Conservation (phyloP, 2,888 invertebrate genomes). For the Brachyptera risi region DNA sequence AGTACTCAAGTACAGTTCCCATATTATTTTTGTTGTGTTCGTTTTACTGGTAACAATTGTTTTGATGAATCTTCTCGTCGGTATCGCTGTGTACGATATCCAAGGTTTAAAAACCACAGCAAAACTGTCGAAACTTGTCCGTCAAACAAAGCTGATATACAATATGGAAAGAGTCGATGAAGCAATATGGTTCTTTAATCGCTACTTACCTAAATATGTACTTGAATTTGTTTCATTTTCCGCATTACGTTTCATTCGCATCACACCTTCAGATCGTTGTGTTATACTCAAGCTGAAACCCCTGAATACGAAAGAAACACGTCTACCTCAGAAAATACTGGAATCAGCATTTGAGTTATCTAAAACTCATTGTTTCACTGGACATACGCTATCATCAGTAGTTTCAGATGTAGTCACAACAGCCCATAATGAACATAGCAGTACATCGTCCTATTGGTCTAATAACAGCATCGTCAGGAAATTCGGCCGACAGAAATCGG, state of each 20-base stretch:
- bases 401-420: neutral
- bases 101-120: slow-evolving; percentile 69
- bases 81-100: slow-evolving; percentile 47
- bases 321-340: slow-evolving; percentile 73
- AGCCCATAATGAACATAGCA: neutral
- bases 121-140: slow-evolving; percentile 73
- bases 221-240: slow-evolving; percentile 72
- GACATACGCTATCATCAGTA: neutral
- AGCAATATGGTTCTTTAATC: too few relatives aligned
- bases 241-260: too few relatives aligned
- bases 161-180: slow-evolving; percentile 78
- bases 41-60: slow-evolving; percentile 46
- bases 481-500: neutral
- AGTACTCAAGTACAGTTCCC: slow-evolving; percentile 41
- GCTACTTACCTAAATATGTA: slow-evolving; percentile 70
- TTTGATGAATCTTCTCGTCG: slow-evolving; percentile 45
- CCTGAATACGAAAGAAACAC: slow-evolving; percentile 75
- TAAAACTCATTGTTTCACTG: too few relatives aligned
- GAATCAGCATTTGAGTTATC: slow-evolving; percentile 78
- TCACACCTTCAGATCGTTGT: slow-evolving; percentile 75
- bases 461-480: neutral
- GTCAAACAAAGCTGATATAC: slow-evolving; percentile 80
- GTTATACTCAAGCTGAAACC: slow-evolving; percentile 81
- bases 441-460: too few relatives aligned
- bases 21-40: slow-evolving; percentile 44